phyloP scores from a whole-genome alignment of 2,797 vertebrate genomes.

The Danio jaintianensis region DNA sequence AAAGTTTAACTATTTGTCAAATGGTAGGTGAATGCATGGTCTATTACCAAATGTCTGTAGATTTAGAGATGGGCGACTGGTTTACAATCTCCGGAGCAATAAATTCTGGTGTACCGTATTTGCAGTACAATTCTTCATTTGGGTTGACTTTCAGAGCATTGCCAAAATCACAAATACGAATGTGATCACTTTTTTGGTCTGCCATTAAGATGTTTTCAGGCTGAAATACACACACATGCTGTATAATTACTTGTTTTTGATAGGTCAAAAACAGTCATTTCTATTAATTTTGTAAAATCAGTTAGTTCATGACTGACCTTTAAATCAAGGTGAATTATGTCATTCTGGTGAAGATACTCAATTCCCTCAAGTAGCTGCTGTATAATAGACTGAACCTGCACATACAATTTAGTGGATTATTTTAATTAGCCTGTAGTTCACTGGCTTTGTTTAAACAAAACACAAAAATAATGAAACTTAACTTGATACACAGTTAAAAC shows the following conservation, averaged over 20 bases:
- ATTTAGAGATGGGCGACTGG: constrained; percentile 90
- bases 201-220: constrained; percentile 95
- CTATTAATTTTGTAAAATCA: neutral
- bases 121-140: constrained; percentile 87
- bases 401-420: constrained; percentile 25
- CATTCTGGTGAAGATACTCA: constrained; percentile 83
- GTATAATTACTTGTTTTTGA: neutral
- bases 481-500: constrained; percentile 4
- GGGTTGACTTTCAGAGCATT: constrained; percentile 83
- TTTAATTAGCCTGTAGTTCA: constrained; percentile 62
- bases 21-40: constrained; percentile 52
- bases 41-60: constrained; percentile 94
- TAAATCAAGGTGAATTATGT: constrained; percentile 80
- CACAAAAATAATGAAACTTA: neutral
- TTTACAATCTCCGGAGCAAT: constrained; percentile 94
- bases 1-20: neutral
- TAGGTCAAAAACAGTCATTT: neutral
- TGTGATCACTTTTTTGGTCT: constrained; percentile 81
- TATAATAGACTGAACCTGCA: constrained; percentile 84
- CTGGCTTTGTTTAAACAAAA: constrained; percentile 67
- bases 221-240: constrained; percentile 67
- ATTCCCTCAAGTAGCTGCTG: constrained; percentile 90
- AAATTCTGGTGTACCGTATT: constrained; percentile 93
- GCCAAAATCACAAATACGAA: constrained; percentile 94
- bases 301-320: constrained; percentile 69